phyloP scores from a whole-genome alignment of 1,140 invertebrate genomes.

The Diploscapter pachys region DNA sequence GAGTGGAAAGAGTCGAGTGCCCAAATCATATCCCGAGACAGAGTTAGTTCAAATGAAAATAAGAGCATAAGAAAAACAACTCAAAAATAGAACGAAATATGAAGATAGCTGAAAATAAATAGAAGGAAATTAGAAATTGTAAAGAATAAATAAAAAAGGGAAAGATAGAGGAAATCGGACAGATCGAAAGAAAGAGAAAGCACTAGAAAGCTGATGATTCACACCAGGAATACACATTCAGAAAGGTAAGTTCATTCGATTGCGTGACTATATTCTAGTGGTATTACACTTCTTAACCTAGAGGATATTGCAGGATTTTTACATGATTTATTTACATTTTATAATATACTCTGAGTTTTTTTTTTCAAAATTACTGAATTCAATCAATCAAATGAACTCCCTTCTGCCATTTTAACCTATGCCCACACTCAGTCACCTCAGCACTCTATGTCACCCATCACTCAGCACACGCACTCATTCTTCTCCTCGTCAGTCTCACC shows the following conservation, averaged over 20 bases:
- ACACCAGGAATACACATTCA: not conserved
- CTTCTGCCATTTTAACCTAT: not conserved
- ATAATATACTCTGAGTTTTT: not conserved
- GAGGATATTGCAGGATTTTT: constrained; percentile 3
- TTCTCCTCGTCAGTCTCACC: not conserved
- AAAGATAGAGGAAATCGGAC: constrained; percentile 5
- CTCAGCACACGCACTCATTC: constrained; percentile 2
- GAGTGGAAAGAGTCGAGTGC: no score
- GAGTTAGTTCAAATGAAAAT: no score
- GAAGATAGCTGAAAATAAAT: no score
- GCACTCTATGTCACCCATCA: no score
- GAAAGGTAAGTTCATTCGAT: no score
- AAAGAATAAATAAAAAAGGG: no score
- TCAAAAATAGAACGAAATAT: no score
- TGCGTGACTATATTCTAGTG: not conserved
- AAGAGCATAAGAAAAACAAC: no score
- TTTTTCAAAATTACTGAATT: not conserved
- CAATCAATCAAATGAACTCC: not conserved
- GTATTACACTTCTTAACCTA: constrained; percentile 15
- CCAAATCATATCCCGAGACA: no score
- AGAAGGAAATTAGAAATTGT: no score
- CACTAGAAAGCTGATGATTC: constrained; percentile 14
- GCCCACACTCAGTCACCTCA: constrained; percentile 8
- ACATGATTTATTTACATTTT: not conserved
- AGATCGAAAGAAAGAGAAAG: constrained; percentile 9